These are phyloP conservation scores for Saxicola maurus DNA, from an alignment of 2,797 vertebrate species.

Conservation along the genomic window DNA sequence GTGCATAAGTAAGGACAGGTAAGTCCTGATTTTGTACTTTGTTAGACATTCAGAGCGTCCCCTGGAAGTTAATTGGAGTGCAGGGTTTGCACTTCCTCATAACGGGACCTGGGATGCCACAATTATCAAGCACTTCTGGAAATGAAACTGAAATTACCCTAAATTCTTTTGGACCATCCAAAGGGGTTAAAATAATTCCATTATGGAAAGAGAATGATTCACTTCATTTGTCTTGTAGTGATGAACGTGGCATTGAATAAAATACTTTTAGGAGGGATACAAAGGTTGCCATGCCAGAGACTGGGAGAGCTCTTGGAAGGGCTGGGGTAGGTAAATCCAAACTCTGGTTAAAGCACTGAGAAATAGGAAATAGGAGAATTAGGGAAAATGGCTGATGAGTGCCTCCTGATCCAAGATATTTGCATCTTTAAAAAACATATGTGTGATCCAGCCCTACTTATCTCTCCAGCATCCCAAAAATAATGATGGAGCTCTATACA, in stretches of 20 bases:
- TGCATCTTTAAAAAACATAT: not conserved
- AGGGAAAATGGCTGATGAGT: not conserved
- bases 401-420: not conserved
- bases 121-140: not conserved
- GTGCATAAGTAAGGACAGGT: constrained; percentile 29
- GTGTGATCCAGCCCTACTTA: not conserved
- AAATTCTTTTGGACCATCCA: not conserved
- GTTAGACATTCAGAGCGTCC: constrained; percentile 19
- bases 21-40: constrained; percentile 34
- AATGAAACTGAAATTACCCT: not conserved
- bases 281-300: not conserved
- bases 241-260: not conserved
- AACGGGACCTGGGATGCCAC: constrained; percentile 16
- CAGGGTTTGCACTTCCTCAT: constrained; percentile 30
- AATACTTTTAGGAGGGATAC: not conserved
- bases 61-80: constrained; percentile 18
- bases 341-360: not conserved
- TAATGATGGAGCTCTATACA: not conserved
- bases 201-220: not conserved
- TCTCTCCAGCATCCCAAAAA: not conserved
- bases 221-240: not conserved
- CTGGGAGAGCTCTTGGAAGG: not conserved
- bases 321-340: not conserved
- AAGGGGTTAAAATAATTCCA: not conserved
- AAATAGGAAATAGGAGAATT: rapidly evolving